Evolutionary conservation across 2,888 invertebrate genomes (phyloP), one percentile per base, ranked within the genome.

Genomic region (Mantis religiosa): DNA sequence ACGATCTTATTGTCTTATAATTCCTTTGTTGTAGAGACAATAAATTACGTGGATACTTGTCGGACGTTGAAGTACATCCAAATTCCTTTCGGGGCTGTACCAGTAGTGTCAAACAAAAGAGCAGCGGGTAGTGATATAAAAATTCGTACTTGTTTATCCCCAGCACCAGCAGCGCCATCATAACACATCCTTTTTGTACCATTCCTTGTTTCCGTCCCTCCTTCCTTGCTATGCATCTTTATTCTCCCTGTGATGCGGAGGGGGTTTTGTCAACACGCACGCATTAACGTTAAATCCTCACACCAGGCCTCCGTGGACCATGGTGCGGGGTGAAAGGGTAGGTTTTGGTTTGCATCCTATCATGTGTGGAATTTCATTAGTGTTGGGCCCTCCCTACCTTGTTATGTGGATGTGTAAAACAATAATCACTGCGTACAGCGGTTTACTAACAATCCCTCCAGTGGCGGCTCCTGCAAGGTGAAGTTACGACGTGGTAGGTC

Each of bases 321-420:
- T 1, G 20, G 20, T 1, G 12, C 20, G 8, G 54, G 20, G 25
- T 6, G 54, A 20, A 20, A 54, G 54, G 54, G 54, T 20, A 14
- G 54, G 85, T 9, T 85, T 85, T 85, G 41, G 85, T 85, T 85
- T 85, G 85, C 85, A 81, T 86, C 71, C 87, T 82, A 87, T 87
- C 87, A 87, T 82, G 87, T 87, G 87, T 87, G 87, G 87, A 87
- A 87, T 87, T 87, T 87, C 87, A 87, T 87, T 87, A 87, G 82
- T 82, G 87, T 14, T 25, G 81, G 34, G 30, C 12, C n/a, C 81
- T 82, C 87, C 41, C 81, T 87, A 87, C 87, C 81, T 82, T 87
- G 87, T 87, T 87, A 86, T 86, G 87, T 87, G 87, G 87, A 81
- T 87, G 87, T 87, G 87, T 82, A 34, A 82, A 87, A 87, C 87